phyloP scores from a whole-genome alignment of 2,113 vertebrate species.

The Aix galericulata region DNA sequence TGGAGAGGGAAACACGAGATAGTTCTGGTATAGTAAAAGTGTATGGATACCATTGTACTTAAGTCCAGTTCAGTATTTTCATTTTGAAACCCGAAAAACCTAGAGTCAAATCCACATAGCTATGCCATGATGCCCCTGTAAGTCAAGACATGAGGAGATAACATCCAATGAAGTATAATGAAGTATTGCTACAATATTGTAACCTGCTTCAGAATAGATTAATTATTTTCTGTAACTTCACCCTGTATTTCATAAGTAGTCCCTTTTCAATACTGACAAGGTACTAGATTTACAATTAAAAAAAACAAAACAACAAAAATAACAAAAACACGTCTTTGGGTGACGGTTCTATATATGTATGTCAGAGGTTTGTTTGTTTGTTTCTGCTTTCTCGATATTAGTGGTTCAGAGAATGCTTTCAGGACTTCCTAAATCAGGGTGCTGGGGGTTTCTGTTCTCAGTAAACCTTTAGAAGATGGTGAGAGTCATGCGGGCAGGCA shows the following conservation, averaged over 20 bases:
- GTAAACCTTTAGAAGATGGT: not conserved
- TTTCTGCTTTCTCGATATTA: not conserved
- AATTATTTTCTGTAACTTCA: not conserved
- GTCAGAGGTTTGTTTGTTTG: not conserved
- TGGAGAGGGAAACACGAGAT: not conserved
- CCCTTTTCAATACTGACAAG: not conserved
- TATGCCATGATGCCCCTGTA: not conserved
- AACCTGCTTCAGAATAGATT: accelerated
- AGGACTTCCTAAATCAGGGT: not conserved
- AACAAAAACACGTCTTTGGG: not conserved
- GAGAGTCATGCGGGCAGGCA: not conserved
- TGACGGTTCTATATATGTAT: not conserved
- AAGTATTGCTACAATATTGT: not conserved
- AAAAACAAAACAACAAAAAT: not conserved
- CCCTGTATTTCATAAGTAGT: not conserved
- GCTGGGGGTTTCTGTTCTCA: not conserved
- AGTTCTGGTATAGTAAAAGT: not conserved
- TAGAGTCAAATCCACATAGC: not conserved
- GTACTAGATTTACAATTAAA: not conserved
- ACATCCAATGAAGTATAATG: not conserved
- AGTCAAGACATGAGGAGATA: not conserved
- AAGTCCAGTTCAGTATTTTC: not conserved
- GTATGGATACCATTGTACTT: not conserved
- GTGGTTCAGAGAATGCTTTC: not conserved
- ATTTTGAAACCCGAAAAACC: not conserved